Evolutionary conservation across 2,888 invertebrate species (phyloP).

Genomic region (Pseudolycoriella hygida): DNA sequence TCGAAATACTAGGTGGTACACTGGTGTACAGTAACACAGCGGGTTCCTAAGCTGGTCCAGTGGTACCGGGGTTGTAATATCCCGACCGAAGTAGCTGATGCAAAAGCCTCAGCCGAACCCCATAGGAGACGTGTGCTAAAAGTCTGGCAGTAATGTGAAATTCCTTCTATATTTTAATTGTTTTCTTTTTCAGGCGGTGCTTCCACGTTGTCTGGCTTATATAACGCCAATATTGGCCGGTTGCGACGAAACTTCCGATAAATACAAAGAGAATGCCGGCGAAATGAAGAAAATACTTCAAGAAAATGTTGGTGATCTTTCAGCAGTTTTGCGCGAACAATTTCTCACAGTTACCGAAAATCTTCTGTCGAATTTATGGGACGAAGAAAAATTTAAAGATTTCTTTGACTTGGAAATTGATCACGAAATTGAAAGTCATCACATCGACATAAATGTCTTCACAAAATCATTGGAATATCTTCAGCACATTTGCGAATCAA

Average conservation of each 20-base stretch:
- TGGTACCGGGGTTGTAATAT: no score
- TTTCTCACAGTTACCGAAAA: conserved; percentile 5
- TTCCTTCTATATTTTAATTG: no score
- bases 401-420: conserved; percentile 7
- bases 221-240: conserved; percentile 3
- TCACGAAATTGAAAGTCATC: conserved; percentile 1
- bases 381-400: conserved; percentile 6
- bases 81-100: no score
- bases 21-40: no score
- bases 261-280: not conserved
- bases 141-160: no score
- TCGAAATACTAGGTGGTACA: no score
- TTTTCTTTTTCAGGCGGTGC: conserved; percentile 5
- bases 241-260: not conserved
- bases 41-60: no score
- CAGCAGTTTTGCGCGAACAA: conserved; percentile 1
- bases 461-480: conserved; percentile 7
- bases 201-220: conserved; percentile 5
- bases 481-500: not conserved
- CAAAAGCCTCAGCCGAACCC: no score
- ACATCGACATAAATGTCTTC: conserved; percentile 4
- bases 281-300: conserved; percentile 4
- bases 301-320: not conserved
- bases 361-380: conserved; percentile 7
- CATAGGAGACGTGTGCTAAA: no score